Percentiles rank a stretch among this genome's conserved stretches.
Conservation (phyloP, 2,797 vertebrate species). For the Mycteria americana region DNA sequence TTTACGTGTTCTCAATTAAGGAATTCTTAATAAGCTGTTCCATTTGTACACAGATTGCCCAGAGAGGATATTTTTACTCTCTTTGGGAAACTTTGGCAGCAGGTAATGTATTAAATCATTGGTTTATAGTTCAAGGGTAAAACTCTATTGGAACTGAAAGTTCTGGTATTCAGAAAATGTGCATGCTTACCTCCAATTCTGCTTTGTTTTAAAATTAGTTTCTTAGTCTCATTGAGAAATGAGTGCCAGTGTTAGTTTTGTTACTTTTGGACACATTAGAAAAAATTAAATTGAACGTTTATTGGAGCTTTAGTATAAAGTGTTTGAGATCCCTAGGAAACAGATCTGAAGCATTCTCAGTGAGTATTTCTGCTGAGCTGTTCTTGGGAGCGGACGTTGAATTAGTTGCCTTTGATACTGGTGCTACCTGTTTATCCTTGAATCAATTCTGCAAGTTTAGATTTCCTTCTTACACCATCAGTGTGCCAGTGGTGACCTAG, state of each 20-base stretch:
- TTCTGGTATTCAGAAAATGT: not conserved
- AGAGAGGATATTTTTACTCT: slow-evolving; percentile 62
- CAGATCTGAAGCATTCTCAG: not conserved
- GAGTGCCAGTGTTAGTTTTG: not conserved
- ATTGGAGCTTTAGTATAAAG: not conserved
- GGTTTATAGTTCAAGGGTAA: not conserved
- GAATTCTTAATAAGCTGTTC: slow-evolving; percentile 68
- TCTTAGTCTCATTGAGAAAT: not conserved
- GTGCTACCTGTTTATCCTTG: not conserved
- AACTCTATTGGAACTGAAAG: slow-evolving; percentile 4
- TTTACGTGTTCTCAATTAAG: slow-evolving; percentile 70
- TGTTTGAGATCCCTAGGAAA: not conserved
- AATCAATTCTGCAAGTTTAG: not conserved
- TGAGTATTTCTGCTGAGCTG: not conserved
- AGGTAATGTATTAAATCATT: slow-evolving; percentile 51
- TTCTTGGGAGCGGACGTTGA: not conserved
- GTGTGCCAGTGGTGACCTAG: not conserved
- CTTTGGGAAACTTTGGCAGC: slow-evolving; percentile 47
- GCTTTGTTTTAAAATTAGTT: not conserved
- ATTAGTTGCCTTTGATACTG: not conserved
- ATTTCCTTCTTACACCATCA: not conserved
- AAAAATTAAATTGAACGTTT: not conserved
- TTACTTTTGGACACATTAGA: slow-evolving; percentile 1
- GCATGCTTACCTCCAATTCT: not conserved
- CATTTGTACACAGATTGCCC: slow-evolving; percentile 60